Conservation (phyloP, 2,797 vertebrate genomes). For the Trichosurus vulpecula region DNA sequence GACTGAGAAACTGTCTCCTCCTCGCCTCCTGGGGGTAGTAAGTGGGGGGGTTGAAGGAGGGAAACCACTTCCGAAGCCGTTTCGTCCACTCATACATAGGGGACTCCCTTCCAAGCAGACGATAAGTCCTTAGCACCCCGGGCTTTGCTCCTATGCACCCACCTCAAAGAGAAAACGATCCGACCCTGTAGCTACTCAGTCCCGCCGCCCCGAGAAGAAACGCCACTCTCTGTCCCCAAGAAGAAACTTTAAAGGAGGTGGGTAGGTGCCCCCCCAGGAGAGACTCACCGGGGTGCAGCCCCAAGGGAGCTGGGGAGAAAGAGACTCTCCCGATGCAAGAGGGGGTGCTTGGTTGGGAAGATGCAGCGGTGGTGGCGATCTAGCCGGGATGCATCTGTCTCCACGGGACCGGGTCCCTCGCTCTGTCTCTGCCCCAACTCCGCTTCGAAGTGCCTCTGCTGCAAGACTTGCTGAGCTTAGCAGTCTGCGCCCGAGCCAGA, state of each 20-base stretch:
- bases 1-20: background rate
- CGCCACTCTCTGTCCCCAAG: background rate
- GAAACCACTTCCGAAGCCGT: background rate
- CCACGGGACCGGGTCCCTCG: constrained; percentile 48
- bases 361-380: constrained; percentile 11
- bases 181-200: background rate
- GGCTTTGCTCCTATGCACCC: background rate
- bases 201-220: background rate
- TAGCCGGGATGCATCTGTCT: background rate
- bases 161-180: background rate
- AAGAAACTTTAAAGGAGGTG: constrained; percentile 68
- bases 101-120: background rate
- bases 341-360: background rate
- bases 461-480: constrained; percentile 78
- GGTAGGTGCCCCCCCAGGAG: background rate
- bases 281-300: constrained; percentile 62
- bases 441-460: constrained; percentile 66
- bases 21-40: background rate
- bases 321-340: background rate
- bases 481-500: constrained; percentile 58
- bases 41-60: background rate
- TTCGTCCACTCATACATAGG: background rate
- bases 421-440: constrained; percentile 68
- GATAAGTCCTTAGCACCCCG: background rate
- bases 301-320: background rate